Percentiles rank a stretch among this genome's conserved stretches.
phyloP scores from a whole-genome alignment of 2,888 invertebrate species.

The Amiota minor region DNA sequence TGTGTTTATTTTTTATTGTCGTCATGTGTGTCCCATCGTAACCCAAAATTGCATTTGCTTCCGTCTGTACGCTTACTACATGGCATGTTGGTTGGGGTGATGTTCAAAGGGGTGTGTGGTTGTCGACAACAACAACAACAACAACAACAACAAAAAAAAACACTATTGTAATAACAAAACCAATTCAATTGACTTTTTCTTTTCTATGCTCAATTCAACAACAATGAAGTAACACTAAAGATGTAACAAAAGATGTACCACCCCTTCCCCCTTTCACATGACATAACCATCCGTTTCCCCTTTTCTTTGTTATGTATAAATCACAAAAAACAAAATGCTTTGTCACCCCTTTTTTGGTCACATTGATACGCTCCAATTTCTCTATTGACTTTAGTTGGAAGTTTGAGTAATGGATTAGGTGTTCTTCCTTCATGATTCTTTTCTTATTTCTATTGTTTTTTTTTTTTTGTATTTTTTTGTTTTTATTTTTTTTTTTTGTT shows the following conservation, averaged over 20 bases:
- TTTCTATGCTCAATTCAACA: constrained; percentile 30
- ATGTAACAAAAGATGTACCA: constrained; percentile 64
- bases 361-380: not conserved
- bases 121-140: no score
- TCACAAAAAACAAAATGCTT: no score
- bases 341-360: not conserved
- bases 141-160: not conserved
- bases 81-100: no score
- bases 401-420: constrained; percentile 67
- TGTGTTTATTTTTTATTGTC: no score
- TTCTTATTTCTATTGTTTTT: constrained; percentile 33
- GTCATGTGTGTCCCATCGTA: no score
- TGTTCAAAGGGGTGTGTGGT: no score
- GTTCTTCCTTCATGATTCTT: constrained; percentile 49
- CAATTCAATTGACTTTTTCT: constrained; percentile 11
- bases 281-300: no score
- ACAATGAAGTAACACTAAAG: constrained; percentile 47
- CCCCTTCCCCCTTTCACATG: constrained; percentile 21
- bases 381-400: constrained; percentile 41
- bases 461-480: not conserved
- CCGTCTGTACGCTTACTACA: no score
- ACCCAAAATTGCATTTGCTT: no score
- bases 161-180: not conserved
- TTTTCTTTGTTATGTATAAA: no score
- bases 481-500: not conserved